Evolutionary conservation across 2,797 vertebrate species (phyloP).

Genomic region (Helarctos malayanus): DNA sequence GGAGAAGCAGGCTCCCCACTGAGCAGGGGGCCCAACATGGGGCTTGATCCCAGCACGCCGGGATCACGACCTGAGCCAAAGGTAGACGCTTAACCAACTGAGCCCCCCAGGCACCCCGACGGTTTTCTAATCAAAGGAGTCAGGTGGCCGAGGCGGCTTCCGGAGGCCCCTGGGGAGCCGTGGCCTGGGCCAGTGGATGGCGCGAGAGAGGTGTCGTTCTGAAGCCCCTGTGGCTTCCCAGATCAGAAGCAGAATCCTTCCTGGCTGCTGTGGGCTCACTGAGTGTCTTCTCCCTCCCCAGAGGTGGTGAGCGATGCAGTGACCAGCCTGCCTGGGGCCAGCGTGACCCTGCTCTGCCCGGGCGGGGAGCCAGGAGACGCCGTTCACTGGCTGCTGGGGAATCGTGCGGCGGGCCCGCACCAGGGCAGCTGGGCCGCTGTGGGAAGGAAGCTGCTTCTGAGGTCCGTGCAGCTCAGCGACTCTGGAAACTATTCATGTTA

Average conservation of each 20-base stretch:
- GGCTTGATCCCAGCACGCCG: not conserved
- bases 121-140: not conserved
- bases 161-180: not conserved
- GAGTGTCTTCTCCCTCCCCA: slow-evolving; percentile 8
- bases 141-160: not conserved
- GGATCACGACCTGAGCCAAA: not conserved
- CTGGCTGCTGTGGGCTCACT: not conserved
- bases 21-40: too few relatives aligned
- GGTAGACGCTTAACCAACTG: not conserved
- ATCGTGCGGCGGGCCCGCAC: rapidly evolving
- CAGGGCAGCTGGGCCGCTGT: rapidly evolving
- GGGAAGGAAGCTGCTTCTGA: slow-evolving; percentile 69
- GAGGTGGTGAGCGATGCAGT: not conserved
- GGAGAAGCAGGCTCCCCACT: not conserved
- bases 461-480: slow-evolving; percentile 60
- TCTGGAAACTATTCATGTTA: slow-evolving; percentile 92
- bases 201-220: not conserved
- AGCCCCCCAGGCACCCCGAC: not conserved
- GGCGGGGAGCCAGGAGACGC: not conserved
- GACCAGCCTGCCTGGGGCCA: slow-evolving; percentile 66
- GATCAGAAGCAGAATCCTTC: not conserved
- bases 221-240: not conserved
- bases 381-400: slow-evolving; percentile 76
- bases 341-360: slow-evolving; percentile 81
- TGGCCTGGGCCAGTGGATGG: not conserved